Conservation (phyloP, 2,113 vertebrate genomes). For the Antennarius striatus region DNA sequence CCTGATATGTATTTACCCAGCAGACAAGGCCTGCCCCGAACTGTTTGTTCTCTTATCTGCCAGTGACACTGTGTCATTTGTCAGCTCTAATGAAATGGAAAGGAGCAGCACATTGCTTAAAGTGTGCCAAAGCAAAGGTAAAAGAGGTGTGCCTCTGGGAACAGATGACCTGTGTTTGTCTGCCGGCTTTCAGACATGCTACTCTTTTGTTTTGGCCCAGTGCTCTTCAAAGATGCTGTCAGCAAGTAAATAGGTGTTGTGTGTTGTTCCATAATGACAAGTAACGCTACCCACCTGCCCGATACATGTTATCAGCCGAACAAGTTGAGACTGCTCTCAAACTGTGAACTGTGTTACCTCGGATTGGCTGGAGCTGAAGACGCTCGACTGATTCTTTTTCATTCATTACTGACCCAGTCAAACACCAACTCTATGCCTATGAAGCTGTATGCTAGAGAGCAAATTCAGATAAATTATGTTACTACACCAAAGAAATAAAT, state of each 20-base stretch:
- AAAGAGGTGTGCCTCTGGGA: slow-evolving; percentile 15
- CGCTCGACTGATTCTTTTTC: background rate
- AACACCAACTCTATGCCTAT: background rate
- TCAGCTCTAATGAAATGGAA: slow-evolving; percentile 70
- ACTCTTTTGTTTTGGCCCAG: slow-evolving; percentile 46
- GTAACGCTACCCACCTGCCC: slow-evolving; percentile 45
- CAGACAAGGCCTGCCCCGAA: slow-evolving; percentile 24
- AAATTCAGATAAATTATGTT: slow-evolving; percentile 4
- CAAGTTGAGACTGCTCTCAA: slow-evolving; percentile 38
- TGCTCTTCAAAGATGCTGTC: slow-evolving; percentile 55
- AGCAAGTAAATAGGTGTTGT: slow-evolving; percentile 39
- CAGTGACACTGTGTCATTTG: slow-evolving; percentile 57
- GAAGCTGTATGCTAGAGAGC: slow-evolving; percentile 4
- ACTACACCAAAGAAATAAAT: slow-evolving; percentile 11
- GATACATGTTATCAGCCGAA: slow-evolving; percentile 40
- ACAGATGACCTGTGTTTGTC: slow-evolving; percentile 47
- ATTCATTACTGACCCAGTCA: background rate
- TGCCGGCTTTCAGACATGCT: slow-evolving; percentile 15
- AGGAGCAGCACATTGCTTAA: slow-evolving; percentile 36
- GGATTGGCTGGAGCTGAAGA: background rate
- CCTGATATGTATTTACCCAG: slow-evolving; percentile 43
- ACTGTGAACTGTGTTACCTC: slow-evolving; percentile 14
- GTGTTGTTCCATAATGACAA: slow-evolving; percentile 56
- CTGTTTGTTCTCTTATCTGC: slow-evolving; percentile 55
- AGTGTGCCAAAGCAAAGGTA: slow-evolving; percentile 51